These are phyloP conservation scores for Phoebastria nigripes DNA, from an alignment of 2,797 vertebrate species.

Conservation along the genomic window DNA sequence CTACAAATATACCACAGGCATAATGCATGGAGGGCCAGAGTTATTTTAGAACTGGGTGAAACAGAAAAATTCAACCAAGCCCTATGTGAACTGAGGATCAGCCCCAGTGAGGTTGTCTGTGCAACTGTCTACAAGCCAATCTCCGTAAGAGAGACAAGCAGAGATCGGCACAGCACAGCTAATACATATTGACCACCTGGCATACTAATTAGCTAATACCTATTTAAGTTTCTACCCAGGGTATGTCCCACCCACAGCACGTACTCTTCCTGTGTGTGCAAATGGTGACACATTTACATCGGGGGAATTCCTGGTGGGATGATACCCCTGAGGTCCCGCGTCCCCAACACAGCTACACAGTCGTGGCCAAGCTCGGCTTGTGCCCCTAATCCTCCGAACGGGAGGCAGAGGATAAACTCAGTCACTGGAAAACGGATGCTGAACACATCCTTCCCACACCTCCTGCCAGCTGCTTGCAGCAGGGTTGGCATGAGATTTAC, in stretches of 20 bases:
- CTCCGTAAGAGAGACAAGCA: not conserved
- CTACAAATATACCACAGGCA: not conserved
- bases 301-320: not conserved
- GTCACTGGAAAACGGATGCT: not conserved
- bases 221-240: not conserved
- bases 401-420: constrained; percentile 3
- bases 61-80: not conserved
- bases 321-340: rapidly evolving
- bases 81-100: not conserved
- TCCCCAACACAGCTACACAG: not conserved
- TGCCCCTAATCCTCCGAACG: not conserved
- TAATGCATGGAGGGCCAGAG: not conserved
- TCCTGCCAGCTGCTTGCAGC: constrained; percentile 49
- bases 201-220: not conserved
- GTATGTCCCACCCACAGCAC: not conserved
- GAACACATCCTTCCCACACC: constrained; percentile 29
- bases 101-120: not conserved
- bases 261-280: not conserved
- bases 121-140: not conserved
- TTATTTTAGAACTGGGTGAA: not conserved
- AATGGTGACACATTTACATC: rapidly evolving
- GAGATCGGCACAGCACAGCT: not conserved
- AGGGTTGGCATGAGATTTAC: constrained; percentile 27
- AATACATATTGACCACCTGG: not conserved
- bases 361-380: not conserved